Percentiles rank a stretch among this genome's conserved stretches.
Evolutionary conservation across 2,888 invertebrate genomes (phyloP).

Genomic region (Eupithecia centaureata): DNA sequence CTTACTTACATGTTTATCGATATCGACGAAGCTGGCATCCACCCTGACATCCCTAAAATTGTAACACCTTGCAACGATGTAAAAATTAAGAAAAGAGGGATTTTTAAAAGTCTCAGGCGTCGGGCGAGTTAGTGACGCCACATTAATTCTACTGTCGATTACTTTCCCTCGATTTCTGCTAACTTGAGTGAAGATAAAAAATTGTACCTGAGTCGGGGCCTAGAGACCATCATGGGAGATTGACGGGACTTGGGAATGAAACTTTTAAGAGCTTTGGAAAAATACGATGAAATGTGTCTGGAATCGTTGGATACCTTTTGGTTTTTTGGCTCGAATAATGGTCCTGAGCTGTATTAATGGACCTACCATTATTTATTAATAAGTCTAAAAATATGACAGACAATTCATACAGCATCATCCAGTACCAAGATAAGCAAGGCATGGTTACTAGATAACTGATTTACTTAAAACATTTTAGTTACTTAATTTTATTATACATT

Average conservation of each 20-base stretch:
- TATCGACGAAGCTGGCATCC: slow-evolving; percentile 32
- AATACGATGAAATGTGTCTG: slow-evolving; percentile 15
- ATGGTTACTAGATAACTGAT: too few species aligned
- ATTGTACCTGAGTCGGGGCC: slow-evolving; percentile 47
- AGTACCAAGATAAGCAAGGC: too few species aligned
- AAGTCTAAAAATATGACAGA: too few species aligned
- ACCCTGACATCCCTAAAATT: slow-evolving; percentile 47
- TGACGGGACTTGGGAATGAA: slow-evolving; percentile 24
- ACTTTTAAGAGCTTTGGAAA: slow-evolving; percentile 35
- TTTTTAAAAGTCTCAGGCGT: slow-evolving; percentile 70
- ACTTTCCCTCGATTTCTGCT: slow-evolving; percentile 54
- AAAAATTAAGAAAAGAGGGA: slow-evolving; percentile 81
- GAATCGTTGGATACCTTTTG: too few species aligned
- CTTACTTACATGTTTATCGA: slow-evolving; percentile 35
- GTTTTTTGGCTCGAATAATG: too few species aligned
- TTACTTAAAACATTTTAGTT: too few species aligned
- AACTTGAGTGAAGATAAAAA: slow-evolving; percentile 56
- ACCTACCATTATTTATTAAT: too few species aligned
- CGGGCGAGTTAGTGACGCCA: slow-evolving; percentile 80
- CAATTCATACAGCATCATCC: too few species aligned
- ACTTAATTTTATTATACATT: too few species aligned
- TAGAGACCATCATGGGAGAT: slow-evolving; percentile 22
- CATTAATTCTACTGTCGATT: slow-evolving; percentile 81
- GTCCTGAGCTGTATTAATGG: too few species aligned
- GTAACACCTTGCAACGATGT: slow-evolving; percentile 80